phyloP scores from a whole-genome alignment of 1,140 invertebrate species.

The Acromyrmex echinatior region DNA sequence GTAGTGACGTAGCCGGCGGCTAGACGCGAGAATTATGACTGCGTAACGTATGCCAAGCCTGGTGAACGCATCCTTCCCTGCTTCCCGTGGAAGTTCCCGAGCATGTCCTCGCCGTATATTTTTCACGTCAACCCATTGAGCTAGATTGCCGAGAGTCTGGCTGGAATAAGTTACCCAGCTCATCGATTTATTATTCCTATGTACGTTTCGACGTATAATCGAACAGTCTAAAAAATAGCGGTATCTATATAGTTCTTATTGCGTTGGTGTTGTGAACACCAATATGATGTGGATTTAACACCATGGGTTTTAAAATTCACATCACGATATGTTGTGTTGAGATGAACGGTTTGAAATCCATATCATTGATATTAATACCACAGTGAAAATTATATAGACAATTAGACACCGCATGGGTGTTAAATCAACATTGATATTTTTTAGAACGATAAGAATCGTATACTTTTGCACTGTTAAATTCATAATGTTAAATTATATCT shows the following conservation, averaged over 20 bases:
- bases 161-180: background rate
- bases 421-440: too few relatives aligned
- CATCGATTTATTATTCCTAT: background rate
- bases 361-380: too few relatives aligned
- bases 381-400: too few relatives aligned
- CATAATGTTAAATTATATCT: too few relatives aligned
- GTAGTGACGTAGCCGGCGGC: conserved; percentile 46
- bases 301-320: too few relatives aligned
- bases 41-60: conserved; percentile 31
- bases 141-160: background rate
- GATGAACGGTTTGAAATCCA: too few relatives aligned
- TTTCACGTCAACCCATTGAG: conserved; percentile 21
- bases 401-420: too few relatives aligned
- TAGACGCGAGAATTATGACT: conserved; percentile 43
- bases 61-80: conserved; percentile 38
- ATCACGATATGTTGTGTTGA: too few relatives aligned
- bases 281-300: too few relatives aligned
- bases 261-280: too few relatives aligned
- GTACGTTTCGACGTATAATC: background rate
- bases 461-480: background rate
- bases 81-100: background rate
- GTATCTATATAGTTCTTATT: too few relatives aligned
- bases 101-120: conserved; percentile 8
- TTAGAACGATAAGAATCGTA: too few relatives aligned
- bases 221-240: background rate